phyloP scores from a whole-genome alignment of 2,888 invertebrate species.

The Drosophila melanosoma region DNA sequence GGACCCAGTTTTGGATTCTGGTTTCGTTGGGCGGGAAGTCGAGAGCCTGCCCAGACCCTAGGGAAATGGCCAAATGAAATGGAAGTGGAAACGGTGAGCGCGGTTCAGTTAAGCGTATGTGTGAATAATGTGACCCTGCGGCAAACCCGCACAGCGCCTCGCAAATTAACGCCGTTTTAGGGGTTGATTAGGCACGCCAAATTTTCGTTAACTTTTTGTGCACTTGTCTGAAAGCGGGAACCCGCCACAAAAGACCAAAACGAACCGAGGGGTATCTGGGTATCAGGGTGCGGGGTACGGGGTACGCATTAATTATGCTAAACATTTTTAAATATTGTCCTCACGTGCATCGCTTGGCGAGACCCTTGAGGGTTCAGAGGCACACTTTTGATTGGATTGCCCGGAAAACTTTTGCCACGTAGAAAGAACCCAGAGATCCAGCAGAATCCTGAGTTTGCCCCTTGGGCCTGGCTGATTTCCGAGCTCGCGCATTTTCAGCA shows the following conservation, averaged over 20 bases:
- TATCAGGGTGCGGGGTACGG: background rate
- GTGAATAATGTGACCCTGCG: constrained; percentile 79
- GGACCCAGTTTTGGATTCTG: constrained; percentile 48
- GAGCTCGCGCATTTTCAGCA: constrained; percentile 61
- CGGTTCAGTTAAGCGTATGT: constrained; percentile 75
- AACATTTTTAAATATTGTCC: constrained; percentile 84
- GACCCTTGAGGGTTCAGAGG: constrained; percentile 64
- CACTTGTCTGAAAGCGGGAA: constrained; percentile 57
- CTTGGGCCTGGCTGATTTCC: constrained; percentile 45
- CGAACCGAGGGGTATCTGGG: constrained; percentile 16
- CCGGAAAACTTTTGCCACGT: constrained; percentile 35
- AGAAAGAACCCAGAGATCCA: background rate
- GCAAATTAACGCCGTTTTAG: constrained; percentile 82
- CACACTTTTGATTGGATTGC: constrained; percentile 74
- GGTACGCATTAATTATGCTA: constrained; percentile 82
- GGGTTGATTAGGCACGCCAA: constrained; percentile 83
- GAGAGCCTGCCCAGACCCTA: constrained; percentile 11
- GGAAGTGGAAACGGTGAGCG: constrained; percentile 3
- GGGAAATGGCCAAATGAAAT: constrained; percentile 20
- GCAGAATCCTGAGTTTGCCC: constrained; percentile 3
- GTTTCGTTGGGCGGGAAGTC: background rate
- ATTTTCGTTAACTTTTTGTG: constrained; percentile 65
- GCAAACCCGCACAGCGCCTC: constrained; percentile 54
- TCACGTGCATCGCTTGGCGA: constrained; percentile 74
- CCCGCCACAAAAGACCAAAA: constrained; percentile 4